Base-by-base conservation (phyloP, 2,113 vertebrate genomes). In the Oryzias javanicus region DNA sequence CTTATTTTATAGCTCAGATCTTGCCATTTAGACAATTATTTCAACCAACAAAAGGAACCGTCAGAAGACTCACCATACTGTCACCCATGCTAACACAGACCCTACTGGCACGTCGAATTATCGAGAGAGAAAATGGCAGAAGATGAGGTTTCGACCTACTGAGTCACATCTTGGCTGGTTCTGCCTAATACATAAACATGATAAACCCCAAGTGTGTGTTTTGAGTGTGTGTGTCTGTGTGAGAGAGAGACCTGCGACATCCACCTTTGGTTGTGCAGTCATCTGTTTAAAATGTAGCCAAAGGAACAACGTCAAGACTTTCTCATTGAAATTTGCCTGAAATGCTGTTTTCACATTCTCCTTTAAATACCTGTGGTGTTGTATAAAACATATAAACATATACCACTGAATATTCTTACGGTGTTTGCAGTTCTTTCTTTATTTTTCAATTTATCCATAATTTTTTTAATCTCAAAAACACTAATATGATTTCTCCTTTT, bases 151-250 rank as follows among this genome's bases (percentile, higher is more conserved):
- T 78, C 49, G 50, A 77, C 72, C 76, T 78, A 77, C 64, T 58
- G 76, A 76, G 53, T 74, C 66, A 50, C 60, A 64, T 76, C 73
- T 50, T 17, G 47, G n/a, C 52, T 49, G 55, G 35, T 47, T 63
- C 44, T 52, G 61, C 69, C 70, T 71, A 45, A 78, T 82, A 65
- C 79, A 79, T 84, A 82, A 82, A 79, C 75, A 82, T 82, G 68
- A 64, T 25, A 15, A 42, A 12, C n/a, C 24, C 40, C 20, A 47
- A 45, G 42, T 25, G 47, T 74, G 62, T 55, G 35, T 48, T 6
- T 48, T 5, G n/a, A 24, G 6, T 42, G 41, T 71, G 25, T 14
- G 40, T 75, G 61, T 67, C 47, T 57, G 18, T 55, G 52, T 41
- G 24, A 29, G 55, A 27, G 54, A 68, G 62, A 20, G 68, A 52